phyloP scores from a whole-genome alignment of 2,113 vertebrate species.

The Calyptommatus sinebrachiatus region DNA sequence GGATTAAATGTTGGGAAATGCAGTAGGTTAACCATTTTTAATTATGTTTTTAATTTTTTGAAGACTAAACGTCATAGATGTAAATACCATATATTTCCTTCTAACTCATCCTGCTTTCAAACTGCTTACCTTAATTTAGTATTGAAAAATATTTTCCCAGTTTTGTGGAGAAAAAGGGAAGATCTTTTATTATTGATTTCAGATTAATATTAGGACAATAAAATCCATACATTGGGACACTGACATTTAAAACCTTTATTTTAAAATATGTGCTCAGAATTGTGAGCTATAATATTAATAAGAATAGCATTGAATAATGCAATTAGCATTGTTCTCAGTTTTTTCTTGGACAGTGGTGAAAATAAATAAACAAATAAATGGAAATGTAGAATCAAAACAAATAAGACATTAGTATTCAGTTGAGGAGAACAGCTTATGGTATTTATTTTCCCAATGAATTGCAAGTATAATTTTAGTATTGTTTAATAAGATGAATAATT shows the following conservation, averaged over 20 bases:
- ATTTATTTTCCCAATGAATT: constrained; percentile 39
- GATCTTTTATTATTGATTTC: background rate
- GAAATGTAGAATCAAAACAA: constrained; percentile 33
- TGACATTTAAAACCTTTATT: constrained; percentile 9
- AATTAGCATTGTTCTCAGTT: background rate
- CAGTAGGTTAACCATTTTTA: background rate
- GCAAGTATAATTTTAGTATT: constrained; percentile 49
- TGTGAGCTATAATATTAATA: background rate
- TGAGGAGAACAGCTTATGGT: constrained; percentile 29
- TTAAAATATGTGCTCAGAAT: background rate
- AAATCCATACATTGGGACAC: constrained; percentile 19
- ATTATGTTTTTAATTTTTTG: background rate
- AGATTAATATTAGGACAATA: constrained; percentile 19
- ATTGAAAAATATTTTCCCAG: background rate
- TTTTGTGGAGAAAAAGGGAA: background rate
- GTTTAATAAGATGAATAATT: constrained; percentile 57
- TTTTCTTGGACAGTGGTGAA: background rate
- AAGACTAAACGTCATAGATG: background rate
- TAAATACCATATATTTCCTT: background rate
- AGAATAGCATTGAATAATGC: background rate
- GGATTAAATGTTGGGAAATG: background rate
- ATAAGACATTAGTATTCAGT: constrained; percentile 28
- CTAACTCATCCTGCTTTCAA: background rate
- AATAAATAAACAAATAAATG: constrained; percentile 22
- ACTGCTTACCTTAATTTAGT: background rate